These are phyloP conservation scores for Brotogeris chrysoptera DNA, from an alignment of 2,797 vertebrate species.

Conservation along the genomic window DNA sequence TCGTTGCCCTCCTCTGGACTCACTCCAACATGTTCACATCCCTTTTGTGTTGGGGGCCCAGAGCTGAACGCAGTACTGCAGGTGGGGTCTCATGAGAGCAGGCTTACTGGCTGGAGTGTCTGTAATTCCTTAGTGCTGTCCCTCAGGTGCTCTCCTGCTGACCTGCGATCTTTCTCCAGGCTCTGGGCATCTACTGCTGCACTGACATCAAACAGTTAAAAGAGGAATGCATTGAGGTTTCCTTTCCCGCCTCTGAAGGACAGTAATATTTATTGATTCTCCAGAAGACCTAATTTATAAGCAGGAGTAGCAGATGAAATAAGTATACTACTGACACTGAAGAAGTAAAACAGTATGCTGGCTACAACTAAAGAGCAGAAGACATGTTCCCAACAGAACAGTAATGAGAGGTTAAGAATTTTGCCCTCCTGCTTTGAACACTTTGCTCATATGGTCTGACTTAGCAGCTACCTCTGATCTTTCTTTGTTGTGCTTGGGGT, in stretches of 20 bases:
- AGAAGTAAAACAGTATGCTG: neutral
- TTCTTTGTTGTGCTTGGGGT: neutral
- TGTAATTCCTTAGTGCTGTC: neutral
- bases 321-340: neutral
- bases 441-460: neutral
- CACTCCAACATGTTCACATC: neutral
- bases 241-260: neutral
- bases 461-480: neutral
- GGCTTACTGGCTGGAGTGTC: neutral
- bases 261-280: neutral
- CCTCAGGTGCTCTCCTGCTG: neutral
- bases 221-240: neutral
- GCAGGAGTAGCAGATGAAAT: neutral
- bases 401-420: neutral
- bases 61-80: neutral
- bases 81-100: neutral
- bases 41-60: neutral
- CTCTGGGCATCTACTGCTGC: neutral
- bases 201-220: neutral
- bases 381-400: neutral
- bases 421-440: neutral
- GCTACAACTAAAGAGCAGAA: neutral
- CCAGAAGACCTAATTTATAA: neutral
- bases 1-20: neutral
- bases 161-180: neutral